These are phyloP conservation scores for Hylaeus volcanicus DNA, from an alignment of 1,140 invertebrate genomes.

Conservation along the genomic window DNA sequence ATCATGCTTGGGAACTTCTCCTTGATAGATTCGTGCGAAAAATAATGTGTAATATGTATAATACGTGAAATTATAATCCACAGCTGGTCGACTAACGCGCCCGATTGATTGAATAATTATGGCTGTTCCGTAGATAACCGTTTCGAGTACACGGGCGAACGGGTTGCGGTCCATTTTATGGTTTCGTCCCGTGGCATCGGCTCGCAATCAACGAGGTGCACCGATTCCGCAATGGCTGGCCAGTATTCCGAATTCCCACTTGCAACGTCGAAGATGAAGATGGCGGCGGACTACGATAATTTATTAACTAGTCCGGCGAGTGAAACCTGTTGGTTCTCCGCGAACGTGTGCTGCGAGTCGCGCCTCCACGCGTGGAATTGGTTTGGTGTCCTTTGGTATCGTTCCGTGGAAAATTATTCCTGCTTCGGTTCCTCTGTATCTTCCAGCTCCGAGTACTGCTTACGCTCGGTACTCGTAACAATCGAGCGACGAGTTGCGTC, in stretches of 20 bases:
- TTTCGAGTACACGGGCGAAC: not conserved
- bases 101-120: slow-evolving; percentile 19
- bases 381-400: slow-evolving; percentile 25
- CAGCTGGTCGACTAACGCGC: too few relatives aligned
- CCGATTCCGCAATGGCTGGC: slow-evolving; percentile 43
- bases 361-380: slow-evolving; percentile 22
- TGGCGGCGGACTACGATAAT: slow-evolving; percentile 76
- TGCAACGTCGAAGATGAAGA: slow-evolving; percentile 65
- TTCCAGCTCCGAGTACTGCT: too few relatives aligned
- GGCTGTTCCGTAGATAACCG: not conserved
- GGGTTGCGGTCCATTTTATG: not conserved
- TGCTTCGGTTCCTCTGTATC: too few relatives aligned
- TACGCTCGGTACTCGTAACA: too few relatives aligned
- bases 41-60: too few relatives aligned
- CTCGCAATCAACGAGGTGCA: not conserved
- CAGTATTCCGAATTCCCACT: slow-evolving; percentile 72
- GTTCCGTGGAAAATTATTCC: slow-evolving; percentile 21
- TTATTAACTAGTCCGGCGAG: slow-evolving; percentile 79
- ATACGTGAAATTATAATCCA: too few relatives aligned
- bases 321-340: slow-evolving; percentile 67
- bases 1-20: too few relatives aligned
- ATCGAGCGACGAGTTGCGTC: too few relatives aligned
- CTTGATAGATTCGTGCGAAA: too few relatives aligned
- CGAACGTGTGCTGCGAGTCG: slow-evolving; percentile 28
- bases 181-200: not conserved